Evolutionary conservation across 2,888 invertebrate genomes (phyloP).

Genomic region (Nemapogon koenigi): DNA sequence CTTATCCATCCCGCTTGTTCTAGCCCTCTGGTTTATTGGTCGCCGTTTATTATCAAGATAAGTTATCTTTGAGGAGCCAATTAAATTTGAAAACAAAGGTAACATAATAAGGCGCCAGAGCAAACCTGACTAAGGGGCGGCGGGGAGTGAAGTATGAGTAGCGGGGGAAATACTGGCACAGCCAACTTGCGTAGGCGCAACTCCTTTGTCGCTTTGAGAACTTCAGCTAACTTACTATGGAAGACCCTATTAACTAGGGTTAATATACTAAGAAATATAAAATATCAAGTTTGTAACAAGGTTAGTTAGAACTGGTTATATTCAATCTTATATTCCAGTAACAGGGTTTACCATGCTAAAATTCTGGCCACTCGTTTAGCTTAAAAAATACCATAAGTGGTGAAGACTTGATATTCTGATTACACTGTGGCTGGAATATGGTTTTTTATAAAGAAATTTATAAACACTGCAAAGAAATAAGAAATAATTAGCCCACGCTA

Average conservation of each 20-base stretch:
- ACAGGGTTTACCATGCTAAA: no score
- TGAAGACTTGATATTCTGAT: no score
- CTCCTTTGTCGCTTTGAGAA: constrained; percentile 40
- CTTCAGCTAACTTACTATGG: constrained; percentile 20
- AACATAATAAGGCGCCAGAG: constrained; percentile 61
- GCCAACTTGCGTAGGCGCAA: constrained; percentile 47
- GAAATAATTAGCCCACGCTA: no score
- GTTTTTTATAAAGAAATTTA: no score
- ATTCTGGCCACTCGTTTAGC: no score
- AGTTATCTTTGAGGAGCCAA: constrained; percentile 61
- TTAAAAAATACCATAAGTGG: no score
- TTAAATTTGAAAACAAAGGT: constrained; percentile 66
- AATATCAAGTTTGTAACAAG: no score
- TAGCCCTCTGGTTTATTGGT: constrained; percentile 58
- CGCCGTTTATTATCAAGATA: constrained; percentile 65
- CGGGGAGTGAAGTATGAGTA: constrained; percentile 18
- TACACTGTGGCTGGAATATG: no score
- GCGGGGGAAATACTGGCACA: constrained; percentile 28
- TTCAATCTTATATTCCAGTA: no score
- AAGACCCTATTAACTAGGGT: constrained; percentile 17
- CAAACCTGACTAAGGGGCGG: constrained; percentile 24
- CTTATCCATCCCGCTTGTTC: constrained; percentile 52
- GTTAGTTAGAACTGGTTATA: no score
- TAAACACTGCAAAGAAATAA: no score
- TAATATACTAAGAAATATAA: background rate